Base-by-base conservation (phyloP, 2,797 vertebrate genomes). In the Chanos chanos region DNA sequence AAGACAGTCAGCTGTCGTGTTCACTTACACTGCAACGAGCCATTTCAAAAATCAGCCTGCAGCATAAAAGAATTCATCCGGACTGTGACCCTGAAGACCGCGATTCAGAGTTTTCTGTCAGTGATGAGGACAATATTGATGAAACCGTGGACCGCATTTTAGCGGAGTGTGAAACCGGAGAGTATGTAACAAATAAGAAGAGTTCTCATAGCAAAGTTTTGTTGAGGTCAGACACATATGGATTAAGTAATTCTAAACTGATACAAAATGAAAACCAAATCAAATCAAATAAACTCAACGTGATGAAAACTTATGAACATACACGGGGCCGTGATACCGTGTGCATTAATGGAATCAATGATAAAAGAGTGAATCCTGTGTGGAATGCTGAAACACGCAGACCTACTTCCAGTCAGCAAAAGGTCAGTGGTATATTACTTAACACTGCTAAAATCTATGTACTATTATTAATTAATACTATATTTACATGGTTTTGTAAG, bases 21-120 rank as follows among this genome's bases (percentile, higher is more conserved):
- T 69, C 77, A 1, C 68, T 73, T 16, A 64, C 54, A 13, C 49
- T 39, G 18, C 50, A 16, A 71, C 64, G 41, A 59, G 66, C 21
- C 60, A 60, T 1, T 8, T 22, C 37, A 22, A 63, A 1, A 70
- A 73, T 19, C 5, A 34, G 37, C 43, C 68, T 41, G 69, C 66
- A 75, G 52, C 72, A 74, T 28, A 78, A 71, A 71, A 64, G 72
- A 15, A 65, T 70, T 49, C 77, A 40, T 25, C 68, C 22, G 40
- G 75, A 79, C 75, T 31, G 73, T 56, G 75, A 76, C 77, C 82
- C 83, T 61, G 74, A 82, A 4, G 82, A 83, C 3, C 74, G 70
- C 66, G 75, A 80, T 28, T 80, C 84, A 0, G 79, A 83, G 43
- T 41, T 72, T 1, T 87, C 86, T 1, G 63, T 48, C 7, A 84